Evolutionary conservation across 2,113 vertebrate species (phyloP).

Genomic region (Notechis scutatus): DNA sequence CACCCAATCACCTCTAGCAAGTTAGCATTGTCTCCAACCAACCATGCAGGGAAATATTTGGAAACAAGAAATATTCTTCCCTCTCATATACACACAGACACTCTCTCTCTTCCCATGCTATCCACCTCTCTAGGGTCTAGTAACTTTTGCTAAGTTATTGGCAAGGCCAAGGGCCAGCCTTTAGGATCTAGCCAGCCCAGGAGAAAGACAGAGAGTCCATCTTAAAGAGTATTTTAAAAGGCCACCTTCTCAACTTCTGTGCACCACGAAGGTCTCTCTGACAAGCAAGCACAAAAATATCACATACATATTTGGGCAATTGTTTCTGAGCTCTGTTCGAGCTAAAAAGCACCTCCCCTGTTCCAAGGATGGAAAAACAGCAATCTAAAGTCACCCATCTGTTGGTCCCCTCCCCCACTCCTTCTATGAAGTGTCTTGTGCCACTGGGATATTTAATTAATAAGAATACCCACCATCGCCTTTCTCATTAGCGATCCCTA

Average conservation of each 20-base stretch:
- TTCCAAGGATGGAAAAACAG: not conserved
- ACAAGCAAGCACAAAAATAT: not conserved
- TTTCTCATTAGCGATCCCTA: conserved; percentile 52
- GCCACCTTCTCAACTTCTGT: not conserved
- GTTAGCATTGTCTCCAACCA: not conserved
- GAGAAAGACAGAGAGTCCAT: not conserved
- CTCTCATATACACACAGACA: not conserved
- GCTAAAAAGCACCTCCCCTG: not conserved
- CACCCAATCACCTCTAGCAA: not conserved
- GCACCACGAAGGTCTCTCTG: not conserved
- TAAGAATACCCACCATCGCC: conserved; percentile 11
- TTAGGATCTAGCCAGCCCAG: not conserved
- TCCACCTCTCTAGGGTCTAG: not conserved
- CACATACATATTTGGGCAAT: not conserved
- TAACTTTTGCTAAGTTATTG: not conserved
- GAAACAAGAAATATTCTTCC: too few species aligned
- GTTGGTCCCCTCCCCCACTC: not conserved
- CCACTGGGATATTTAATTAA: conserved; percentile 31
- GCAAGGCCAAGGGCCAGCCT: not conserved
- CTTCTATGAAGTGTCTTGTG: not conserved
- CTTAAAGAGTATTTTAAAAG: not conserved
- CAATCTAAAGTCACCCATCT: conserved; percentile 16
- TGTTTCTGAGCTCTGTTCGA: not conserved
- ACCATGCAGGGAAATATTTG: not conserved
- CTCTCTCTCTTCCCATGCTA: not conserved